Evolutionary conservation across 1,140 invertebrate species (phyloP).

Genomic region (Eupeodes corollae): DNA sequence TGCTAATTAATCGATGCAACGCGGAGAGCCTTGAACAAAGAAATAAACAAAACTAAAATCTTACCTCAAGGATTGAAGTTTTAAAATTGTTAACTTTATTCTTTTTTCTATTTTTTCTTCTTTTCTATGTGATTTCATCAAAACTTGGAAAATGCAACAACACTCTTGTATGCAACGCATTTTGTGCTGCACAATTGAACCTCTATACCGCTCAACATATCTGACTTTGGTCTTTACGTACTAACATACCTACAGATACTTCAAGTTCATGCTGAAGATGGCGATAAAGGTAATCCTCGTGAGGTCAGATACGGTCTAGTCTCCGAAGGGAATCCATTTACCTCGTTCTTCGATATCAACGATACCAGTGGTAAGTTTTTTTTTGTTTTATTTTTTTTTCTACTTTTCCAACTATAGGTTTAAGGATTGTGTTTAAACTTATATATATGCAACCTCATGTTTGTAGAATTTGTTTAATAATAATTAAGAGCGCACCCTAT

Average conservation of each 20-base stretch:
- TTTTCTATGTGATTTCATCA: not conserved
- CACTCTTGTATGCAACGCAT: not conserved
- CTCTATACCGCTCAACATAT: not conserved
- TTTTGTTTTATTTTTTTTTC: not conserved
- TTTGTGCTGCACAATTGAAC: conserved; percentile 1
- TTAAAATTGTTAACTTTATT: no score
- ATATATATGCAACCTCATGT: not conserved
- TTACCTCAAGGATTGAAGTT: no score
- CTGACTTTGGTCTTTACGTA: no score
- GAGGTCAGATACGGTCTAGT: conserved; percentile 72
- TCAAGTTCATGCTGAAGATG: conserved; percentile 74
- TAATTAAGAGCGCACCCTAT: not conserved
- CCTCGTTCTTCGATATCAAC: conserved; percentile 70
- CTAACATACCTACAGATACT: conserved; percentile 57
- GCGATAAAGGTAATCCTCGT: conserved; percentile 71
- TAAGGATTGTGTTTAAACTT: not conserved
- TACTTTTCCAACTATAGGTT: not conserved
- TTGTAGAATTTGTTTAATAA: not conserved
- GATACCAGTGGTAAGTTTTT: conserved; percentile 59
- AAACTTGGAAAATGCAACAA: not conserved
- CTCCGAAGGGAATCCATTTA: conserved; percentile 70
- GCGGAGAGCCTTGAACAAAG: not conserved
- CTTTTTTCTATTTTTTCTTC: not conserved
- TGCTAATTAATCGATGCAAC: no score
- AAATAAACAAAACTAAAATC: no score